Percentiles rank a stretch among this genome's conserved stretches.
phyloP scores from a whole-genome alignment of 1,140 invertebrate genomes.

The Drosophila pectinifera region DNA sequence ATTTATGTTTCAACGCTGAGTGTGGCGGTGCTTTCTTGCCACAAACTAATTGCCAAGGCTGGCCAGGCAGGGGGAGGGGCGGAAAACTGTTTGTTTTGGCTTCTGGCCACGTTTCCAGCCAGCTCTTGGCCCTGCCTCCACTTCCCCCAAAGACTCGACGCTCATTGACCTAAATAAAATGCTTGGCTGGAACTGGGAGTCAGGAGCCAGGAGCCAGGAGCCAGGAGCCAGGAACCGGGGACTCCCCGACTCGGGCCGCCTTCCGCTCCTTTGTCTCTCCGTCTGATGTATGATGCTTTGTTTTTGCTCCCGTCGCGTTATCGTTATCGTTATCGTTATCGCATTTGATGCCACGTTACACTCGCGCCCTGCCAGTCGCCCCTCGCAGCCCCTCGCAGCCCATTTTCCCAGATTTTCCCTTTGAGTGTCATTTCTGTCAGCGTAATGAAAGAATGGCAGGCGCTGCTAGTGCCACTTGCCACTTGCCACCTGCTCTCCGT shows the following conservation, averaged over 20 bases:
- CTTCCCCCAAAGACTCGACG: slow-evolving; percentile 8
- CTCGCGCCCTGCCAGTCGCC: slow-evolving; percentile 13
- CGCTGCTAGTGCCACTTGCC: slow-evolving; percentile 35
- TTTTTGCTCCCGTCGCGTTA: slow-evolving; percentile 49
- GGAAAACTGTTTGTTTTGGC: slow-evolving; percentile 44
- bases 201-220: too few relatives aligned
- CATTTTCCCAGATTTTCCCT: slow-evolving; percentile 12
- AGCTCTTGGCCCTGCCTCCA: too few relatives aligned
- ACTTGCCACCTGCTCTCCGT: slow-evolving; percentile 51
- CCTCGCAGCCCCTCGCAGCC: background rate
- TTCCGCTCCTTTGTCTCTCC: slow-evolving; percentile 39
- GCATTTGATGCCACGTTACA: slow-evolving; percentile 66
- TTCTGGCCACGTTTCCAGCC: slow-evolving; percentile 29
- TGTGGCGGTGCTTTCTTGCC: slow-evolving; percentile 5
- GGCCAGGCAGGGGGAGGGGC: slow-evolving; percentile 8
- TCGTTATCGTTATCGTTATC: slow-evolving; percentile 71
- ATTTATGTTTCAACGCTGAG: background rate
- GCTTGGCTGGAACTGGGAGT: too few relatives aligned
- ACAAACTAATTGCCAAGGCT: slow-evolving; percentile 53
- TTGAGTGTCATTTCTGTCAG: slow-evolving; percentile 67
- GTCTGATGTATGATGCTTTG: slow-evolving; percentile 48
- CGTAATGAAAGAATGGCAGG: slow-evolving; percentile 61
- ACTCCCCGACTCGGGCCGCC: background rate
- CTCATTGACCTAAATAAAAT: slow-evolving; percentile 82
- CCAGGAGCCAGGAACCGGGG: too few relatives aligned